phyloP scores from a whole-genome alignment of 2,113 vertebrate species.

The Microcebus lehilahytsara region DNA sequence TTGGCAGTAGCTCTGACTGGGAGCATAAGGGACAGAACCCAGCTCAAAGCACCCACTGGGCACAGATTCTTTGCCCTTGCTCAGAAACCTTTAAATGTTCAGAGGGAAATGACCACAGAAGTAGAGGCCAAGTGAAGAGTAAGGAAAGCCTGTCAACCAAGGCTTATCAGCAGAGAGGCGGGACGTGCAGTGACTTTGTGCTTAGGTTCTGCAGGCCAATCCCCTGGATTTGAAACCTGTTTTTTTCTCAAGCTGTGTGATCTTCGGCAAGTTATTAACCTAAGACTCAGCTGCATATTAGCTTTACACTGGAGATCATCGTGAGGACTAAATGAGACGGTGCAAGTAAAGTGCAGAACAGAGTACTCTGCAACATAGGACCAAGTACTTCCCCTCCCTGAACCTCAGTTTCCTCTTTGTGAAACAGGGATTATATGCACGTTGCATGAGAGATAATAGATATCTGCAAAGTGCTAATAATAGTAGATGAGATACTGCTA shows the following conservation, averaged over 20 bases:
- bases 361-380: not conserved
- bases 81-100: not conserved
- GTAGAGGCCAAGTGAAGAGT: not conserved
- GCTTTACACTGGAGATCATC: not conserved
- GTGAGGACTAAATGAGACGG: not conserved
- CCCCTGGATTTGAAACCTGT: not conserved
- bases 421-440: not conserved
- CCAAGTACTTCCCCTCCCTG: not conserved
- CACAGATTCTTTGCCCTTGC: not conserved
- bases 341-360: not conserved
- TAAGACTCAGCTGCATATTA: not conserved
- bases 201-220: not conserved
- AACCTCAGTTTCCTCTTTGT: constrained; percentile 5
- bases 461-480: not conserved
- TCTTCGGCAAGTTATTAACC: not conserved
- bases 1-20: not conserved
- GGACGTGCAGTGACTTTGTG: too few relatives aligned
- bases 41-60: not conserved
- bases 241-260: not conserved
- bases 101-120: not conserved
- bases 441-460: not conserved
- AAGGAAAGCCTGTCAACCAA: accelerated
- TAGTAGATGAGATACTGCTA: not conserved
- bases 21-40: not conserved
- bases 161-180: not conserved